Conservation (phyloP, 1,140 invertebrate species). For the Cydia pomonella region DNA sequence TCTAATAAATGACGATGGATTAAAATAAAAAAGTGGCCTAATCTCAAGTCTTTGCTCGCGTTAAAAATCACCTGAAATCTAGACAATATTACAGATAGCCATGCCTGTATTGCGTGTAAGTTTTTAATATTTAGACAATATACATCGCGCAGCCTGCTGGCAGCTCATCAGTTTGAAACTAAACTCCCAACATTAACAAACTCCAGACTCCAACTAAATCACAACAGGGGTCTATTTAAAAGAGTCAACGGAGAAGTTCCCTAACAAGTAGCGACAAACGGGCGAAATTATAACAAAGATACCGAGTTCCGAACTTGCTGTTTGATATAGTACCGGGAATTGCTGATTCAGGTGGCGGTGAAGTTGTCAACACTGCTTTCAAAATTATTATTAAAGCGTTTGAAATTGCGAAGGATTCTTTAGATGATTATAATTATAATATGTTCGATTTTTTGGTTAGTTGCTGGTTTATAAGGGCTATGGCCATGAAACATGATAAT, state of each 20-base stretch:
- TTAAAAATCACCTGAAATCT: too few relatives aligned
- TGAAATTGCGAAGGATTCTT: not conserved
- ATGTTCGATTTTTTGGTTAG: too few relatives aligned
- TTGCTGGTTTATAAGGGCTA: too few relatives aligned
- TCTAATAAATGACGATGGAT: too few relatives aligned
- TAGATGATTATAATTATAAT: not conserved
- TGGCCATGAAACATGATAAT: too few relatives aligned
- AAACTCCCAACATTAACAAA: slow-evolving; percentile 25
- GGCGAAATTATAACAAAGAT: slow-evolving; percentile 28
- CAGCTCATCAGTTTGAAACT: too few relatives aligned
- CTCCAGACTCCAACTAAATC: slow-evolving; percentile 17
- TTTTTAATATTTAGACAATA: too few relatives aligned
- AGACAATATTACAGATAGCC: too few relatives aligned
- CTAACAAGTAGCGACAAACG: slow-evolving; percentile 25
- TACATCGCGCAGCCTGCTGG: too few relatives aligned
- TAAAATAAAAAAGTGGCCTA: too few relatives aligned
- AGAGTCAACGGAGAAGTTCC: slow-evolving; percentile 7
- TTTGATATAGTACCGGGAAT: slow-evolving; percentile 14
- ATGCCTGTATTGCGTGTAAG: too few relatives aligned
- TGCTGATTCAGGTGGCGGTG: slow-evolving; percentile 3
- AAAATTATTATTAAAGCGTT: not conserved
- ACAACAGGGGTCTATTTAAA: slow-evolving; percentile 25
- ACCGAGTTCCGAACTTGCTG: slow-evolving; percentile 5
- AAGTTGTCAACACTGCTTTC: slow-evolving; percentile 14
- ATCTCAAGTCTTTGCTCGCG: too few relatives aligned